Evolutionary conservation across 1,140 invertebrate species (phyloP).

Genomic region (Teleopsis dalmanni): DNA sequence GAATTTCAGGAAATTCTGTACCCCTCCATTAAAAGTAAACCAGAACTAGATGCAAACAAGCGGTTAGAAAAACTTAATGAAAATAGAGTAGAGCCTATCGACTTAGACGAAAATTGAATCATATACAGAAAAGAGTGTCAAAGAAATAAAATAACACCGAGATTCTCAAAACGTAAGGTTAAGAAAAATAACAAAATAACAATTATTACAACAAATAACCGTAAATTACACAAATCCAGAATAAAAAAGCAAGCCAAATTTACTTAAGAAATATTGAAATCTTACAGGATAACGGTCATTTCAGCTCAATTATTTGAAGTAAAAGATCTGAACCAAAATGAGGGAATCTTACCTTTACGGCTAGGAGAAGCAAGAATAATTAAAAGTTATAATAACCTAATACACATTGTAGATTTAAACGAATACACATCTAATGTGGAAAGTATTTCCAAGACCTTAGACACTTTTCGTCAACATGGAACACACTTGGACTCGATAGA

Average conservation of each 20-base stretch:
- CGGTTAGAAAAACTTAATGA: neutral
- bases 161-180: slow-evolving; percentile 5
- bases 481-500: too few relatives aligned
- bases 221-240: neutral
- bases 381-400: neutral
- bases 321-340: neutral
- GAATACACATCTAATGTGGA: too few relatives aligned
- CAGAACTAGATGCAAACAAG: neutral
- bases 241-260: neutral
- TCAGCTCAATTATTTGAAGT: neutral
- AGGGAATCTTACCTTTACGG: neutral
- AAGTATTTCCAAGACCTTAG: too few relatives aligned
- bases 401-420: neutral
- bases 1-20: neutral
- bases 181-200: neutral
- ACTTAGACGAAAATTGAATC: neutral
- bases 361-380: neutral
- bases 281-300: neutral
- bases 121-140: slow-evolving; percentile 8
- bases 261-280: neutral
- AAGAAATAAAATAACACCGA: slow-evolving; percentile 9
- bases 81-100: neutral
- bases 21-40: neutral
- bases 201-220: neutral
- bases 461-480: too few relatives aligned